Base-by-base conservation (phyloP, 2,797 vertebrate species). In the Rousettus madagascariensis region DNA sequence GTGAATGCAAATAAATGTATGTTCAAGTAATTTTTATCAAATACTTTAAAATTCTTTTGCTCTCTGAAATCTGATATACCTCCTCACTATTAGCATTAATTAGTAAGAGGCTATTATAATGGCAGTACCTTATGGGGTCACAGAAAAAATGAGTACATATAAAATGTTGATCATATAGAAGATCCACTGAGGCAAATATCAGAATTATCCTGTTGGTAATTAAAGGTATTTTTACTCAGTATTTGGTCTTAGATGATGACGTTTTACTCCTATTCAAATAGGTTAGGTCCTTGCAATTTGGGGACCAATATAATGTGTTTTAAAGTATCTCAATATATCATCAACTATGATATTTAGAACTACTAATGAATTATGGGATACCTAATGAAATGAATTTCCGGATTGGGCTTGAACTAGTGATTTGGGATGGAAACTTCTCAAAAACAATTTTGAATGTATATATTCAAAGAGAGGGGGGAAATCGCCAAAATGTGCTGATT, bases 11-110 rank as follows among this genome's bases (percentile, higher is more conserved):
- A 61, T 69, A 84, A 79, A 68, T 49, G 11, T 83, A 2, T 59
- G 22, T 43, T 68, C 74, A 36, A 82, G 9, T 69, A 91, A 75
- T 68, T 77, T 88, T 79, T 53, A 66, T 55, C 13, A 92, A 87
- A 85, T 46, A 68, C 17, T 87, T 77, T 92, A 36, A 91, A 75
- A 77, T 92, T 90, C 2, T 24, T 95, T 92, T 88, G 66, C 15
- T 83, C 2, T 86, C 30, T 93, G 24, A 11, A 84, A 57, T 72
- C 71, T 68, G 59, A 10, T 4, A 77, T 0, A 59, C 3, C n/a
- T 90, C 13, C n/a, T 19, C 51, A 95, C 33, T n/a, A 55, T 16
- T 75, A 91, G 59, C 61, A 53, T 59, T 66, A 74, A 85, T 53
- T 77, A 68, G 8, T 86, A 49, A 95, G 36, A 90, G 38, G 61